A percentile compares a stretch with the other conserved stretches of the same genome.
phyloP scores from a whole-genome alignment of 2,113 vertebrate species.

The Oreamnos americanus region DNA sequence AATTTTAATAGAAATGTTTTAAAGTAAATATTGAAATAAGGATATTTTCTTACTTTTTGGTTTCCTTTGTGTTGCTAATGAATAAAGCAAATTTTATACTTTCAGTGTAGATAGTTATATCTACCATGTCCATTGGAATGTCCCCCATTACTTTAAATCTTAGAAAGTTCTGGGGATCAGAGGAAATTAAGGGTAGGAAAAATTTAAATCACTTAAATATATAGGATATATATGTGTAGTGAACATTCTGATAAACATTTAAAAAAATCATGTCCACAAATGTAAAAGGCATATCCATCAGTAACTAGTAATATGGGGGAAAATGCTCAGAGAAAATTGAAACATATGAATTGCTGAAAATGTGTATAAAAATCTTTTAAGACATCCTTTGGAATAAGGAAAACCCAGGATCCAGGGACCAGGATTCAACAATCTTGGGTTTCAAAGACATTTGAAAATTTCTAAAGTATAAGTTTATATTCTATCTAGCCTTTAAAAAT shows the following conservation, averaged over 20 bases:
- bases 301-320: not conserved
- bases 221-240: not conserved
- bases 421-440: not conserved
- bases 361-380: not conserved
- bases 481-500: not conserved
- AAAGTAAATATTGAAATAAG: slow-evolving; percentile 2
- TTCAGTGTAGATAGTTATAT: not conserved
- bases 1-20: not conserved
- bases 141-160: not conserved
- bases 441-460: not conserved
- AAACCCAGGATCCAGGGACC: not conserved
- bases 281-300: not conserved
- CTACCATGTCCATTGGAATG: not conserved
- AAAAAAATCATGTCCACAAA: not conserved
- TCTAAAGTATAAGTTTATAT: not conserved
- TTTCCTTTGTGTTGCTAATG: not conserved
- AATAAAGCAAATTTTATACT: not conserved
- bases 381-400: not conserved
- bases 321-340: not conserved
- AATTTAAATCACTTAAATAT: not conserved
- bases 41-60: not conserved
- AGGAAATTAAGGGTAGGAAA: not conserved
- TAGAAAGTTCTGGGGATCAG: not conserved
- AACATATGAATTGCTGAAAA: not conserved
- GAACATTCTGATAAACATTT: not conserved